Conservation (phyloP, 2,113 vertebrate genomes). For the Catharus bicknelli region DNA sequence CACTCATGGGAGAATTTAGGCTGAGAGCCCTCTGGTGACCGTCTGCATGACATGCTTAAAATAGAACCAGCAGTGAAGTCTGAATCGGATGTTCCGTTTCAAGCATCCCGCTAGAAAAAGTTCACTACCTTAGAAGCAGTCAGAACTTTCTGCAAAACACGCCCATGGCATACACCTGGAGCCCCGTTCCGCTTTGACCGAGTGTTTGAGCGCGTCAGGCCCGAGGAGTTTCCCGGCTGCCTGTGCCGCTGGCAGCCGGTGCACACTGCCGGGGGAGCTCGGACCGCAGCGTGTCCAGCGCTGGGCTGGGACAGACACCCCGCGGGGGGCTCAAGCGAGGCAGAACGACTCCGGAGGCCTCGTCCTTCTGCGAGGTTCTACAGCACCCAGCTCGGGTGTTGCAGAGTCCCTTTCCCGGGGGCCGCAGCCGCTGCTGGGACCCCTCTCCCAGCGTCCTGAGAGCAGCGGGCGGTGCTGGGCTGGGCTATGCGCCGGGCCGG, state of each 20-base stretch:
- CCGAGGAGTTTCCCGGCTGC: accelerated
- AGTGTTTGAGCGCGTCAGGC: accelerated
- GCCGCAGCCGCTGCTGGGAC: background rate
- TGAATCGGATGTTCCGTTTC: background rate
- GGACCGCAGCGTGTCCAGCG: accelerated
- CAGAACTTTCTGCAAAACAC: background rate
- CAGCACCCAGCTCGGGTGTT: background rate
- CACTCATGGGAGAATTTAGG: background rate
- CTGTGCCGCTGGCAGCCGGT: background rate
- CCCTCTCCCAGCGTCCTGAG: background rate
- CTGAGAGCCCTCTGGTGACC: background rate
- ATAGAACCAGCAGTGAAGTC: background rate
- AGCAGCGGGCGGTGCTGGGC: background rate
- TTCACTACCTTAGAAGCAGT: background rate
- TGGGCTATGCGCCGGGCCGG: background rate
- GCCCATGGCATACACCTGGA: accelerated
- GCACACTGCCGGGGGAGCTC: background rate
- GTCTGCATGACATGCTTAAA: background rate
- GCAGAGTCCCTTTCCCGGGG: background rate
- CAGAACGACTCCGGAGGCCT: background rate
- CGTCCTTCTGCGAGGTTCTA: background rate
- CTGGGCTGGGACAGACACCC: background rate
- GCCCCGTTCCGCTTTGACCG: accelerated
- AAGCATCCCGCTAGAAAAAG: background rate
- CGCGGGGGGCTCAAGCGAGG: background rate